Evolutionary conservation across 2,797 vertebrate genomes (phyloP).

Genomic region (Xiphophorus birchmanni): DNA sequence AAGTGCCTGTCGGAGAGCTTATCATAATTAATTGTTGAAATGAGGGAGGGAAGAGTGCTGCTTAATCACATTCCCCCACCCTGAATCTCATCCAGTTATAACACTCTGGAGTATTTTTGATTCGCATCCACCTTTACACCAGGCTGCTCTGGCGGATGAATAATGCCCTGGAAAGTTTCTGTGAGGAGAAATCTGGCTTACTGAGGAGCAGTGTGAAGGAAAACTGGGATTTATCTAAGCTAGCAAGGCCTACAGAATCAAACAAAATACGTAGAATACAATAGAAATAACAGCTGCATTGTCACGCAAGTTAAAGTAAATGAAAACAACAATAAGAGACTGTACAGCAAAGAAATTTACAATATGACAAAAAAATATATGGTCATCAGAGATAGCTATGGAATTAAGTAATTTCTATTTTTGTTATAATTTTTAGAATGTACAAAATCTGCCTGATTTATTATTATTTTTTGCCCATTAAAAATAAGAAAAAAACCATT

Average conservation of each 20-base stretch:
- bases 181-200: constrained; percentile 4
- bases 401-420: background rate
- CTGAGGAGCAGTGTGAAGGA: constrained; percentile 11
- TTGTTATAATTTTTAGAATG: background rate
- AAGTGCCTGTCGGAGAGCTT: constrained; percentile 55
- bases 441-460: background rate
- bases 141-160: background rate
- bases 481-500: background rate
- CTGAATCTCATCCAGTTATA: constrained; percentile 26
- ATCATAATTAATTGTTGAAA: constrained; percentile 67
- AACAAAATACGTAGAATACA: constrained; percentile 3
- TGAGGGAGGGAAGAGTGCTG: constrained; percentile 34
- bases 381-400: background rate
- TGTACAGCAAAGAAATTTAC: background rate
- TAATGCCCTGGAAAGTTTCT: constrained; percentile 4
- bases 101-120: constrained; percentile 22
- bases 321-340: background rate
- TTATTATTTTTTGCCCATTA: background rate
- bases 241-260: constrained; percentile 14
- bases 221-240: constrained; percentile 12
- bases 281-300: background rate
- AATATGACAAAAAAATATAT: background rate
- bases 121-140: constrained; percentile 25
- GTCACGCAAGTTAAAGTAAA: background rate
- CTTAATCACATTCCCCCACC: constrained; percentile 42